A percentile compares a stretch with the other conserved stretches of the same genome.
Conservation (phyloP, 2,888 invertebrate species). For the Magallana nippona region DNA sequence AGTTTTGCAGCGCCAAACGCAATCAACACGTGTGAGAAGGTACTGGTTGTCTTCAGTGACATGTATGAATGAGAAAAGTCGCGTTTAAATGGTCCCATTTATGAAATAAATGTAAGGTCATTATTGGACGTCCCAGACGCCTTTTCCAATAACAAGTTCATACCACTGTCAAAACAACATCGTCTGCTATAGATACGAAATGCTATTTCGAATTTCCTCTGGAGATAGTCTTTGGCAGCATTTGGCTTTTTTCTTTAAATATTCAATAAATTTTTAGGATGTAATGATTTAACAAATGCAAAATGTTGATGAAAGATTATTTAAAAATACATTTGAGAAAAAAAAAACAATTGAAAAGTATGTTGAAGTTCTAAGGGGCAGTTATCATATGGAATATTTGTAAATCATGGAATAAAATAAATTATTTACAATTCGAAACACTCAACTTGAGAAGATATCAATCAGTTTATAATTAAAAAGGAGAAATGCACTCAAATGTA, state of each 20-base stretch:
- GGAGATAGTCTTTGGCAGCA: background rate
- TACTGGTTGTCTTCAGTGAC: background rate
- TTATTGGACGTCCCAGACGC: background rate
- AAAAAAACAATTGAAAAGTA: too few species aligned
- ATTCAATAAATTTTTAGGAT: background rate
- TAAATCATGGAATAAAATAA: too few species aligned
- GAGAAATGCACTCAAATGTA: too few species aligned
- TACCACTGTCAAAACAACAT: slow-evolving; percentile 23
- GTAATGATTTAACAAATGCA: too few species aligned
- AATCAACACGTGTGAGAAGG: slow-evolving; percentile 24
- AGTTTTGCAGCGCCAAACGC: slow-evolving; percentile 61
- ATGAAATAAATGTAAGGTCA: background rate
- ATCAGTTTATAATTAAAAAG: too few species aligned
- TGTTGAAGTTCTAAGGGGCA: too few species aligned
- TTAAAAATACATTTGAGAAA: too few species aligned
- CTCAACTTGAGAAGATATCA: too few species aligned
- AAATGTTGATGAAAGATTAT: too few species aligned
- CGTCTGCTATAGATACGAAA: slow-evolving; percentile 24
- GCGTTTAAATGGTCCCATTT: background rate
- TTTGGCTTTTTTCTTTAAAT: background rate
- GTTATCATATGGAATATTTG: too few species aligned
- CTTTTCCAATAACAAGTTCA: background rate
- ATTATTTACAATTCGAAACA: too few species aligned
- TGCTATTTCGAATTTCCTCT: slow-evolving; percentile 25
- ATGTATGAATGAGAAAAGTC: background rate